Evolutionary conservation across 2,797 vertebrate species (phyloP).

Genomic region (Typhlichthys subterraneus): DNA sequence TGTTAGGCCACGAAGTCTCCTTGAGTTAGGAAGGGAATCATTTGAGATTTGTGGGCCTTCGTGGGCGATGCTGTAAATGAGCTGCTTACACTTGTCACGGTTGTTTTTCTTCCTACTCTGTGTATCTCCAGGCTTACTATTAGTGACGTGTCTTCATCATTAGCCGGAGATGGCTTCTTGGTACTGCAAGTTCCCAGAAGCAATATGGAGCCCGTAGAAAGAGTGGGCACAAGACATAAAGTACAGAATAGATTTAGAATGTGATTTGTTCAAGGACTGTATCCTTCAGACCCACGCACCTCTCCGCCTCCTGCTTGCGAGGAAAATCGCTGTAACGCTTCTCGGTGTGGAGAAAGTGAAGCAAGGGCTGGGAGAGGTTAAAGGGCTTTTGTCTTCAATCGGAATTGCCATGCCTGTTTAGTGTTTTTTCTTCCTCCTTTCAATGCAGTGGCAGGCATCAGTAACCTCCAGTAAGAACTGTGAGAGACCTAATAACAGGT

Average conservation of each 20-base stretch:
- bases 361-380: slow-evolving; percentile 54
- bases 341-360: slow-evolving; percentile 55
- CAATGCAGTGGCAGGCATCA: slow-evolving; percentile 78
- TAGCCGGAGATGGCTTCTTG: slow-evolving; percentile 17
- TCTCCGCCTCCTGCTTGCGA: slow-evolving; percentile 47
- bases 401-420: slow-evolving; percentile 74
- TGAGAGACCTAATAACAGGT: slow-evolving; percentile 85
- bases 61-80: slow-evolving; percentile 34
- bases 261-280: slow-evolving; percentile 44
- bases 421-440: slow-evolving; percentile 42
- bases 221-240: slow-evolving; percentile 1
- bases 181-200: background rate
- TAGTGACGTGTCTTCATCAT: slow-evolving; percentile 12
- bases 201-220: slow-evolving; percentile 1
- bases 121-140: background rate
- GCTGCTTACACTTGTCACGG: background rate
- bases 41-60: slow-evolving; percentile 42
- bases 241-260: slow-evolving; percentile 17
- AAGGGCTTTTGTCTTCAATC: slow-evolving; percentile 72
- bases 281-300: slow-evolving; percentile 38
- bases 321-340: slow-evolving; percentile 74
- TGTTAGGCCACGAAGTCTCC: slow-evolving; percentile 65
- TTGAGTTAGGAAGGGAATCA: slow-evolving; percentile 59
- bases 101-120: slow-evolving; percentile 1
- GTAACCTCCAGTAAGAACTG: slow-evolving; percentile 73